These are phyloP conservation scores for Chloebia gouldiae DNA, from an alignment of 2,113 vertebrate species.

Conservation along the genomic window DNA sequence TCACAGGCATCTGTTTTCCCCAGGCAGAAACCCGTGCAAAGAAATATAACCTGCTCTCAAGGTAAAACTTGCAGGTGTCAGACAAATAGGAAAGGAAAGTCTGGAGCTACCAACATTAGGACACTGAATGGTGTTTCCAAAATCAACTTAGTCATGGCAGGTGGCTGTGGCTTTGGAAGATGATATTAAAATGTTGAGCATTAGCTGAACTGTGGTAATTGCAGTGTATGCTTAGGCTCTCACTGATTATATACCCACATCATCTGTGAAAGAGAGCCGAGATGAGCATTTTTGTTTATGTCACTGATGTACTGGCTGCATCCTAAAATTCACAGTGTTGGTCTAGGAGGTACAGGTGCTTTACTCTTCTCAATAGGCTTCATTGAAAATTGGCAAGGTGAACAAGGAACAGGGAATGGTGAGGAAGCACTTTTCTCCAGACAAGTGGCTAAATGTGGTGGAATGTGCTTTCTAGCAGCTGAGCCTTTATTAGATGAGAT, in stretches of 20 bases:
- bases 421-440: neutral
- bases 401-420: neutral
- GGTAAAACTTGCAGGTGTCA: neutral
- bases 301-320: neutral
- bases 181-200: neutral
- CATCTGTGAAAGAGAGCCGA: neutral
- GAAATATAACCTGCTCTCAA: neutral
- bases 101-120: neutral
- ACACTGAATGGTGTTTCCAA: neutral
- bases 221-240: neutral
- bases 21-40: neutral
- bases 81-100: neutral
- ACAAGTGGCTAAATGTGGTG: neutral
- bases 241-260: neutral
- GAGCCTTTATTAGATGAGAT: neutral
- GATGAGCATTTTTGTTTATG: neutral
- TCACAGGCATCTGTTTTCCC: neutral
- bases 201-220: neutral
- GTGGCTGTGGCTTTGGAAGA: neutral
- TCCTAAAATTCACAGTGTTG: neutral
- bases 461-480: neutral
- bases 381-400: neutral
- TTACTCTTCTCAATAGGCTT: neutral
- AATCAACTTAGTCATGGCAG: neutral
- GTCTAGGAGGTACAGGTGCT: neutral